phyloP scores from a whole-genome alignment of 2,113 vertebrate genomes.

The Ceyx melanurus region DNA sequence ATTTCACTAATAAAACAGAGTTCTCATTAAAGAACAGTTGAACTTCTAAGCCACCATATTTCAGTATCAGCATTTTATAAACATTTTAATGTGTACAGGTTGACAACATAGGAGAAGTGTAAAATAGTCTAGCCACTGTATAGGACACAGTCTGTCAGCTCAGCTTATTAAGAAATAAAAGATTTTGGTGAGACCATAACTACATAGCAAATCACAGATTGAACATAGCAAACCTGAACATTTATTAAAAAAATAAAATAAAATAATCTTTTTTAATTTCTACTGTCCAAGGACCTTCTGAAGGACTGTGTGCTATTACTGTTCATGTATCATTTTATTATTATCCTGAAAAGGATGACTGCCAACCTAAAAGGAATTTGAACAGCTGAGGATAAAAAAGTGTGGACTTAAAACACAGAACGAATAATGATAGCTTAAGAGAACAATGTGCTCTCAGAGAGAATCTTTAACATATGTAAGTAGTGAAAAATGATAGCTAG shows the following conservation, averaged over 20 bases:
- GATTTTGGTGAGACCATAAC: not conserved
- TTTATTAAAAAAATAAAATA: not conserved
- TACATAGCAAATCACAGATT: not conserved
- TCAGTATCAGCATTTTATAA: slow-evolving; percentile 72
- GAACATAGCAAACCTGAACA: not conserved
- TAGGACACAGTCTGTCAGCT: not conserved
- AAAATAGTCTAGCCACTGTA: not conserved
- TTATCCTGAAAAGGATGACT: slow-evolving; percentile 3
- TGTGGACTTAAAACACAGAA: slow-evolving; percentile 17
- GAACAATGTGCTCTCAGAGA: slow-evolving; percentile 20
- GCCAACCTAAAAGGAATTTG: slow-evolving; percentile 36
- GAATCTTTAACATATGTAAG: slow-evolving; percentile 34
- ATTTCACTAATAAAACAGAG: slow-evolving; percentile 77
- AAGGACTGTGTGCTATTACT: not conserved
- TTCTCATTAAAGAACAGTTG: slow-evolving; percentile 70
- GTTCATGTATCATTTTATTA: slow-evolving; percentile 18
- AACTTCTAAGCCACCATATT: slow-evolving; percentile 64
- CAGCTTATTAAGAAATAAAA: not conserved
- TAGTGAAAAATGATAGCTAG: slow-evolving; percentile 17
- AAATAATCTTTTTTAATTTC: not conserved
- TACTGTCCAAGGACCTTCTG: slow-evolving; percentile 16
- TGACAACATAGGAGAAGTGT: slow-evolving; percentile 1
- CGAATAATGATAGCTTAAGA: slow-evolving; percentile 19
- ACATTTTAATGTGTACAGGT: slow-evolving; percentile 72
- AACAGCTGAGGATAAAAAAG: slow-evolving; percentile 19